phyloP scores from a whole-genome alignment of 2,797 vertebrate species.

The Micromesistius poutassou region DNA sequence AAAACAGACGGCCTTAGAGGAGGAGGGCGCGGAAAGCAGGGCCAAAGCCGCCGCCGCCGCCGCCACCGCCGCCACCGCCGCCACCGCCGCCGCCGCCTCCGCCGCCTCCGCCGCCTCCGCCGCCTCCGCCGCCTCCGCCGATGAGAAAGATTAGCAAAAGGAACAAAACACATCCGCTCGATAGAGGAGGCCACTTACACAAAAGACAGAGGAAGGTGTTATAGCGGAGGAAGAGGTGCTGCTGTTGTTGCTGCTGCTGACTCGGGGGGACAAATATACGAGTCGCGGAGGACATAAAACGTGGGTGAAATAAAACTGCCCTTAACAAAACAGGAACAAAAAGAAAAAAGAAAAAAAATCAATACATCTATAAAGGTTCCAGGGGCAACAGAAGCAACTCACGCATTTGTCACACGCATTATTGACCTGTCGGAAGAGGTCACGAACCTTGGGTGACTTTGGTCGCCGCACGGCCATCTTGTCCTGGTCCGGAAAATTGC shows the following conservation, averaged over 20 bases:
- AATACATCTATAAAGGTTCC: conserved; percentile 69
- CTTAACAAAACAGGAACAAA: conserved; percentile 62
- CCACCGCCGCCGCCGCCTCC: conserved; percentile 47
- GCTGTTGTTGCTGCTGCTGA: conserved; percentile 43
- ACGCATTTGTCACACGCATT: conserved; percentile 66
- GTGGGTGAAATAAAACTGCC: conserved; percentile 28
- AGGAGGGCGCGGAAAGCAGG: conserved; percentile 9
- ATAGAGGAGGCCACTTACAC: conserved; percentile 52
- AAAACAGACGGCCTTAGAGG: conserved; percentile 60
- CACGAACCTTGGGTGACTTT: conserved; percentile 50
- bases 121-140: conserved; percentile 46
- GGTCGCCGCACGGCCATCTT: conserved; percentile 34
- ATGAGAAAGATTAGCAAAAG: conserved; percentile 63
- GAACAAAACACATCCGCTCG: conserved; percentile 62
- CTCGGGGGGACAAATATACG: conserved; percentile 64
- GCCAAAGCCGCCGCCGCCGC: conserved; percentile 52
- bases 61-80: conserved; percentile 42
- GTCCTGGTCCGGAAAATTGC: conserved; percentile 21
- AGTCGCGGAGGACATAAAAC: conserved; percentile 58
- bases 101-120: conserved; percentile 48
- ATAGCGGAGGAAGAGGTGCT: conserved; percentile 26
- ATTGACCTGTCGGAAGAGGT: conserved; percentile 47
- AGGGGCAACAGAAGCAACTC: conserved; percentile 36
- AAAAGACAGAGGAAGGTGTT: conserved; percentile 51
- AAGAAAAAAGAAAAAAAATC: conserved; percentile 45